These are phyloP conservation scores for Mus caroli DNA, from an alignment of 2,797 vertebrate genomes.

Conservation along the genomic window DNA sequence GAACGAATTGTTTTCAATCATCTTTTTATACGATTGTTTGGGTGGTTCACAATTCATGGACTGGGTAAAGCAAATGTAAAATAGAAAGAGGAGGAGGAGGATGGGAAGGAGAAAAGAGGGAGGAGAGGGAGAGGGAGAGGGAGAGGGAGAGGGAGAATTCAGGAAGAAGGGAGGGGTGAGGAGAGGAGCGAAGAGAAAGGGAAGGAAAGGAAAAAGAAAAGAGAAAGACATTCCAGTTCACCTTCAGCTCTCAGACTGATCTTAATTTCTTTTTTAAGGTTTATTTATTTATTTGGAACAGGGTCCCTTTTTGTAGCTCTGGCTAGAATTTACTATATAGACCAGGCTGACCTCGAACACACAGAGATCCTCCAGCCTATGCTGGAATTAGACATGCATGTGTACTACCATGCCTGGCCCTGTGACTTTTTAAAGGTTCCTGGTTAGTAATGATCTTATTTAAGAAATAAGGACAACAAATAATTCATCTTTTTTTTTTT, in stretches of 20 bases:
- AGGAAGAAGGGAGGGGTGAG: no score
- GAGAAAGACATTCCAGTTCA: conserved; percentile 49
- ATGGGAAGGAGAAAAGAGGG: neutral
- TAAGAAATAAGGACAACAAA: conserved; percentile 51
- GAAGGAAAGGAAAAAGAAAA: neutral
- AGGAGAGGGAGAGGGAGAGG: neutral
- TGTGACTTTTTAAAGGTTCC: conserved; percentile 58
- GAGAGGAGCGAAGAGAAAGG: neutral
- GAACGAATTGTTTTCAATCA: conserved; percentile 9
- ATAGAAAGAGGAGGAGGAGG: neutral
- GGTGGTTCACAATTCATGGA: conserved; percentile 19
- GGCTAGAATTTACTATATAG: neutral
- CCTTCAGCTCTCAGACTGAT: conserved; percentile 50
- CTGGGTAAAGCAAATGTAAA: conserved; percentile 46
- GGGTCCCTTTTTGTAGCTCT: neutral
- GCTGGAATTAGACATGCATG: neutral
- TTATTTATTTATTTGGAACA: neutral
- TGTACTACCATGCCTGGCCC: no score
- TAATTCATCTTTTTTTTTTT: conserved; percentile 73
- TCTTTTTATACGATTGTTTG: conserved; percentile 30
- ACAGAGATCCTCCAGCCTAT: neutral
- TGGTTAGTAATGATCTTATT: conserved; percentile 79
- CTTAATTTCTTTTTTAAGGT: conserved; percentile 18
- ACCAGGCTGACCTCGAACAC: neutral
- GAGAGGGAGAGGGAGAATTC: no score